Evolutionary conservation across 2,888 invertebrate species (phyloP).

Genomic region (Lithophane ornitopus): DNA sequence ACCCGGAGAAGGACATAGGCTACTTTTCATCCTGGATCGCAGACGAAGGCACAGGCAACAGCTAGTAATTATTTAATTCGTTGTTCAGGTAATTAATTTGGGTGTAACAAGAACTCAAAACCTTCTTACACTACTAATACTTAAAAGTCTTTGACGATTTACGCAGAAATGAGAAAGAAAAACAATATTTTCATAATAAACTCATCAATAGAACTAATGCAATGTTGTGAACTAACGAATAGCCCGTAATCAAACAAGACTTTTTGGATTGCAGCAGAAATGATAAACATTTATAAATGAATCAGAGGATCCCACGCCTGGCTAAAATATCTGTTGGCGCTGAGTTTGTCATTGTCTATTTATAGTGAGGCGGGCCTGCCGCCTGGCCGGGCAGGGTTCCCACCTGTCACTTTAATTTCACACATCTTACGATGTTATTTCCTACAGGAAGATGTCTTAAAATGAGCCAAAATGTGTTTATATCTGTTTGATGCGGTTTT

Average conservation of each 20-base stretch:
- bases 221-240: constrained; percentile 26
- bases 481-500: constrained; percentile 12
- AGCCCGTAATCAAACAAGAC: constrained; percentile 36
- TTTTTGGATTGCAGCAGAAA: constrained; percentile 49
- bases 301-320: constrained; percentile 65
- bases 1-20: no score
- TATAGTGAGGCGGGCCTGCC: constrained; percentile 40
- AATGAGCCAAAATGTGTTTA: constrained; percentile 14
- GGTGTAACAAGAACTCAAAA: not conserved
- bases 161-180: not conserved
- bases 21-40: no score
- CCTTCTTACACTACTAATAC: no score
- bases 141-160: not conserved
- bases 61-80: not conserved
- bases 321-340: constrained; percentile 60
- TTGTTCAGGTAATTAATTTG: not conserved
- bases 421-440: constrained; percentile 42
- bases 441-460: constrained; percentile 41
- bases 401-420: constrained; percentile 50
- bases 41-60: no score
- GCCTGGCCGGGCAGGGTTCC: constrained; percentile 56
- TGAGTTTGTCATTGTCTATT: constrained; percentile 64
- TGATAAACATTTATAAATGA: constrained; percentile 60
- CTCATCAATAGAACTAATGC: constrained; percentile 8
- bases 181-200: not conserved